Evolutionary conservation across 2,113 vertebrate species (phyloP), one percentile per base, ranked within the genome.

Genomic region (Chelonoidis abingdonii): DNA sequence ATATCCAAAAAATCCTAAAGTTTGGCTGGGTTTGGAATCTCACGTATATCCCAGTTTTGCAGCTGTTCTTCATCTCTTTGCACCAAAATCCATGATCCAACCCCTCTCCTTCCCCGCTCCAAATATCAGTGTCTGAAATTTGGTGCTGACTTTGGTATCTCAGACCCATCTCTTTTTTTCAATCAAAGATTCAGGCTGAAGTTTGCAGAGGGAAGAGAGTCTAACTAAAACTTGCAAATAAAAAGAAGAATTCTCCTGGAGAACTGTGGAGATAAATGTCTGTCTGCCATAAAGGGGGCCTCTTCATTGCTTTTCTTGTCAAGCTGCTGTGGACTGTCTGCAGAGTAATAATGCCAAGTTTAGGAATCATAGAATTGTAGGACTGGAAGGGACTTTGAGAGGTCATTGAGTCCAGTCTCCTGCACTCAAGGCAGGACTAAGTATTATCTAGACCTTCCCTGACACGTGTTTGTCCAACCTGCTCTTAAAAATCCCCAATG

Each of bases 271-370:
- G 2, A 1, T 0, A 0, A 90, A 65, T 65, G 59, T 8, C 13
- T 35, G 59, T 44, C 25, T 0, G 89, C 94, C 93, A 84, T 93
- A 57, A 84, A 54, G 54, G 25, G 91, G 96, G 96, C 96, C 95
- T 81, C 94, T 93, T 4, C 0, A 24, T 80, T 94, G 93, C 96
- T 96, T 94, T 92, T 91, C 86, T 96, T 96, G 96, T 83, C 69
- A 65, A 65, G 83, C 86, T 93, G 93, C 94, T 93, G 82, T 83
- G 89, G 79, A 80, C 86, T 91, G 91, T 29, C 31, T 65, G 59
- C 31, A 65, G 31, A 31, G 59, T 65, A 87, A 89, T 0, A 0
- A 41, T 2, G 94, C 95, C 94, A 95, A 95, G 76, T 56, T 87
- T 31, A 86, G 96, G 95, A 97, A 97, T 53, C 52, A 53, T 25